Percentiles rank a stretch among this genome's conserved stretches.
phyloP scores from a whole-genome alignment of 2,888 invertebrate genomes.

The Hedya salicella region DNA sequence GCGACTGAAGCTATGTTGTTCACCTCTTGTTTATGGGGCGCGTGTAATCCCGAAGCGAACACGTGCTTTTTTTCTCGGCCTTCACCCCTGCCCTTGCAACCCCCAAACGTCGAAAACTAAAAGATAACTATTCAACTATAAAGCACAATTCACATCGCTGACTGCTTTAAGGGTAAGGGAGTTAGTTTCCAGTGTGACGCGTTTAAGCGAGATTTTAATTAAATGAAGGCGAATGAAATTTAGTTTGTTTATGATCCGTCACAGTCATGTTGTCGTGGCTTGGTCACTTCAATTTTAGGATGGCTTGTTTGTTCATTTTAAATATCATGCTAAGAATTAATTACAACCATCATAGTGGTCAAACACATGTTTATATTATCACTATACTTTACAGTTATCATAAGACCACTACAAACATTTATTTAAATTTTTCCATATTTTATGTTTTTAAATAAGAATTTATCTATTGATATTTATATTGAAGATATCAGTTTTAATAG shows the following conservation, averaged over 20 bases:
- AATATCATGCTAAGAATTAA: neutral
- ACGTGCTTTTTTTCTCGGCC: slow-evolving; percentile 83
- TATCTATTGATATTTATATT: too few species aligned
- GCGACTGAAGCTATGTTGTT: slow-evolving; percentile 68
- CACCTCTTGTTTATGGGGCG: slow-evolving; percentile 80
- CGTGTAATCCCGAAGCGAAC: slow-evolving; percentile 83
- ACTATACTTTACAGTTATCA: too few species aligned
- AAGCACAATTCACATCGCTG: slow-evolving; percentile 50
- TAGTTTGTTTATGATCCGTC: slow-evolving; percentile 52
- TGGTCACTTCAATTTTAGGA: slow-evolving; percentile 10
- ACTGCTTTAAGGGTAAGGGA: slow-evolving; percentile 64
- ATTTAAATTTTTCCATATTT: neutral
- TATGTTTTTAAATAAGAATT: too few species aligned
- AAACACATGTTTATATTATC: neutral
- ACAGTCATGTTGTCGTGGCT: slow-evolving; percentile 42
- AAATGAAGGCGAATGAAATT: slow-evolving; percentile 66
- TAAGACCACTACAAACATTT: too few species aligned
- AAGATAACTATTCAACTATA: slow-evolving; percentile 53
- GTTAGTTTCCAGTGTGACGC: slow-evolving; percentile 78
- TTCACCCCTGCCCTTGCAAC: slow-evolving; percentile 57
- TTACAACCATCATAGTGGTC: neutral
- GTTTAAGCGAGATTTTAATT: slow-evolving; percentile 82
- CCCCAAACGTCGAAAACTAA: slow-evolving; percentile 47
- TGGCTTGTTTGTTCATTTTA: slow-evolving; percentile 18
- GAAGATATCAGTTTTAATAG: too few species aligned